phyloP scores from a whole-genome alignment of 92 coral and sea anemone species.

The Virgularia gustaviana region DNA sequence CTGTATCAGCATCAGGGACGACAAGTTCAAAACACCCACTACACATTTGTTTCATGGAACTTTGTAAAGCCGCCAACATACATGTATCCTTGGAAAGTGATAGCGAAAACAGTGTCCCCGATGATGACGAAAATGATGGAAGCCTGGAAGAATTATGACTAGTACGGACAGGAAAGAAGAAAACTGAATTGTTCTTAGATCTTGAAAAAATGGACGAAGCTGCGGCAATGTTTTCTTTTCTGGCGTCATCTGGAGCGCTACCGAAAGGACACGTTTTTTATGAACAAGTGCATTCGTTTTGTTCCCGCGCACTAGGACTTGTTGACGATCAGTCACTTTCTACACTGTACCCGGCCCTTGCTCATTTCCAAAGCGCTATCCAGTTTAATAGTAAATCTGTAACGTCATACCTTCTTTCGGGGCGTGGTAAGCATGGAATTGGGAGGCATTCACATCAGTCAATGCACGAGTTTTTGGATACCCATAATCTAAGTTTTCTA shows the following conservation, averaged over 20 bases:
- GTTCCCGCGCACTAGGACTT: constrained; percentile 48
- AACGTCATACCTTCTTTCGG: constrained; percentile 51
- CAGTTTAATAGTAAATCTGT: constrained; percentile 52
- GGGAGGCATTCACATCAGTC: constrained; percentile 31
- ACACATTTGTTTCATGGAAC: not conserved
- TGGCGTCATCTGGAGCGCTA: constrained; percentile 42
- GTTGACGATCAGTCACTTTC: constrained; percentile 41
- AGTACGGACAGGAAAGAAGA: not conserved
- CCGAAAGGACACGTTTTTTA: constrained; percentile 45
- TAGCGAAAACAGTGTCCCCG: constrained; percentile 2
- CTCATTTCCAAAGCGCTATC: constrained; percentile 35
- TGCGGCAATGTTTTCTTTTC: constrained; percentile 46
- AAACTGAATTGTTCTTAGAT: constrained; percentile 40
- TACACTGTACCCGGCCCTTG: constrained; percentile 41
- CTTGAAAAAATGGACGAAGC: constrained; percentile 56
- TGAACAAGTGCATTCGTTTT: constrained; percentile 37
- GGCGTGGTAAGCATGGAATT: constrained; percentile 48
- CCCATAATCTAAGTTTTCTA: constrained; percentile 47
- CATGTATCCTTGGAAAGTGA: constrained; percentile 11
- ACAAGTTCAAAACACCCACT: constrained; percentile 19
- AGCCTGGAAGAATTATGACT: constrained; percentile 28
- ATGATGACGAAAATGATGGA: not conserved
- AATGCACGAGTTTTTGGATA: constrained; percentile 34
- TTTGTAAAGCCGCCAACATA: constrained; percentile 41
- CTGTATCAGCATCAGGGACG: constrained; percentile 9